Conservation (phyloP, 2,888 invertebrate species). For the Mamestra brassicae region DNA sequence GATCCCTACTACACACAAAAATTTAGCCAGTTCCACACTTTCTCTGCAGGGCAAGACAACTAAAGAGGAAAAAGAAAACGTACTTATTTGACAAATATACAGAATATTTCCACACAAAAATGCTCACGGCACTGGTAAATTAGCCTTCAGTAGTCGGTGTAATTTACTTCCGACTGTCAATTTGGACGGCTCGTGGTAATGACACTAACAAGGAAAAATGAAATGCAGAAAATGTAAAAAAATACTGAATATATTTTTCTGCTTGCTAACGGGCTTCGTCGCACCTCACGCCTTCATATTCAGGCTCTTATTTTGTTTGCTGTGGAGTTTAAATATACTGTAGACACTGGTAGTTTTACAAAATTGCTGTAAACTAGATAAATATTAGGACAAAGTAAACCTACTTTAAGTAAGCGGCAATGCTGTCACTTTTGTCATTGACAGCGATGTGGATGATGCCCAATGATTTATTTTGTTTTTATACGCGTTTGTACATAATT, state of each 20-base stretch:
- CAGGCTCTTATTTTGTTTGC: slow-evolving; percentile 8
- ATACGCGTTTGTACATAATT: too few species aligned
- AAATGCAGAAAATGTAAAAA: slow-evolving; percentile 32
- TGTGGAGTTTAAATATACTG: not conserved
- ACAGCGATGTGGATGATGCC: too few species aligned
- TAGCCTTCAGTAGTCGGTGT: slow-evolving; percentile 30
- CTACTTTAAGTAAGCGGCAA: not conserved
- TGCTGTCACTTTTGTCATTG: too few species aligned
- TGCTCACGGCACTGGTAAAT: slow-evolving; percentile 20
- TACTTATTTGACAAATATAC: slow-evolving; percentile 31
- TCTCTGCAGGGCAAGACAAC: not conserved
- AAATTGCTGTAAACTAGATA: not conserved
- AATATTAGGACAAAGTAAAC: not conserved
- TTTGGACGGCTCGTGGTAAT: slow-evolving; percentile 30
- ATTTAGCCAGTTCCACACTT: not conserved
- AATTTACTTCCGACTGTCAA: slow-evolving; percentile 44
- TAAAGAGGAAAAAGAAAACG: not conserved
- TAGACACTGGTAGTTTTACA: not conserved
- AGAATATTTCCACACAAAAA: slow-evolving; percentile 17
- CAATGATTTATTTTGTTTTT: too few species aligned
- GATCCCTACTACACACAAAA: not conserved
- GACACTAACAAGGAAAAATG: slow-evolving; percentile 46
- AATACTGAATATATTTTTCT: slow-evolving; percentile 25
- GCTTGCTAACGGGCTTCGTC: not conserved
- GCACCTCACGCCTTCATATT: not conserved